A percentile compares a stretch with the other conserved stretches of the same genome.
Conservation (phyloP, 2,888 invertebrate genomes). For the Resseliella maxima region DNA sequence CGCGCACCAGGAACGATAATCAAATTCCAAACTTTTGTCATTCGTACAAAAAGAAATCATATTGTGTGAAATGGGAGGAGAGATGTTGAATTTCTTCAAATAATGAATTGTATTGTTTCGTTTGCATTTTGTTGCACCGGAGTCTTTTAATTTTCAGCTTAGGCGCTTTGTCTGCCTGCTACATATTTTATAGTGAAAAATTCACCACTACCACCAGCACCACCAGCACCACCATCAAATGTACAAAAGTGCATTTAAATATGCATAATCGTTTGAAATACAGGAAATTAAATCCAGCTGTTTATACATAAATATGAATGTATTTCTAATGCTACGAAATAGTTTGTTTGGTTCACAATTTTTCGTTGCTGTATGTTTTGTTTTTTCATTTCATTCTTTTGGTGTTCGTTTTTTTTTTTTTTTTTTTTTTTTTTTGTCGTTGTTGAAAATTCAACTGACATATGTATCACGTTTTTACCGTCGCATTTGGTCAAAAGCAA, state of each 20-base stretch:
- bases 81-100: background rate
- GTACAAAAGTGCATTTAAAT: conserved; percentile 18
- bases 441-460: background rate
- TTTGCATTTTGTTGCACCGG: background rate
- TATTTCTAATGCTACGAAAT: background rate
- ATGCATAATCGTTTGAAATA: background rate
- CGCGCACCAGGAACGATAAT: too few species aligned
- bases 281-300: conserved; percentile 53
- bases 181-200: background rate
- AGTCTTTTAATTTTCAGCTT: too few species aligned
- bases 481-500: background rate
- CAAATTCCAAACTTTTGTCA: background rate
- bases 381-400: background rate
- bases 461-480: conserved; percentile 24
- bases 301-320: conserved; percentile 46
- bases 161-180: background rate
- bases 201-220: too few species aligned
- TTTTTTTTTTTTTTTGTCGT: too few species aligned
- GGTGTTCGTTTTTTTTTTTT: too few species aligned
- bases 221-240: conserved; percentile 1
- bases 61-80: too few species aligned
- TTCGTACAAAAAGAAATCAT: background rate
- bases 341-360: background rate
- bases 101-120: background rate
- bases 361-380: background rate